phyloP scores from a whole-genome alignment of 2,888 invertebrate genomes.

The Philonicus albiceps region DNA sequence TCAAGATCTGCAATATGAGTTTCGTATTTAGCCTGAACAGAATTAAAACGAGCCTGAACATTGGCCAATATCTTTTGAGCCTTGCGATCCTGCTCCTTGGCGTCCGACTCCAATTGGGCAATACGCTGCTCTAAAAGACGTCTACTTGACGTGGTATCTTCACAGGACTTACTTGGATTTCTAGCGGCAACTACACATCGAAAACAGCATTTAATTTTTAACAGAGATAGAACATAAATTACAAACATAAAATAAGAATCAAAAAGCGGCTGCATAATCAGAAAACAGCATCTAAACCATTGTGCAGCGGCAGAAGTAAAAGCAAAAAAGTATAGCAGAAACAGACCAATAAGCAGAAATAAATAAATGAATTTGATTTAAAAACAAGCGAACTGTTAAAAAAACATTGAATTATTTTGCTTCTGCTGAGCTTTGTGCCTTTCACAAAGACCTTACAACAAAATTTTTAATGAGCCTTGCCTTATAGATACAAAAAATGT shows the following conservation, averaged over 20 bases:
- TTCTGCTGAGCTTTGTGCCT: too few species aligned
- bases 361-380: too few species aligned
- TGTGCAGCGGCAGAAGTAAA: too few species aligned
- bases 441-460: too few species aligned
- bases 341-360: background rate
- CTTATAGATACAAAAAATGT: too few species aligned
- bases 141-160: conserved; percentile 61
- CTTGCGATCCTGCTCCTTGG: conserved; percentile 74
- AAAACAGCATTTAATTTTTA: background rate
- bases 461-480: too few species aligned
- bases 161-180: conserved; percentile 63
- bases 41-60: conserved; percentile 78
- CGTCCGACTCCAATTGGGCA: conserved; percentile 73
- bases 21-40: conserved; percentile 80
- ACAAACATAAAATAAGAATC: background rate
- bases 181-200: conserved; percentile 68
- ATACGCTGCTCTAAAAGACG: conserved; percentile 75
- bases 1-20: conserved; percentile 78
- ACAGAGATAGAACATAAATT: background rate
- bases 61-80: conserved; percentile 76
- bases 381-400: too few species aligned
- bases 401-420: too few species aligned
- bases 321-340: too few species aligned
- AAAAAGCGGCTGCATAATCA: background rate
- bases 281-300: background rate